Evolutionary conservation across 2,888 invertebrate species (phyloP).

Genomic region (Plagodis dolabraria): DNA sequence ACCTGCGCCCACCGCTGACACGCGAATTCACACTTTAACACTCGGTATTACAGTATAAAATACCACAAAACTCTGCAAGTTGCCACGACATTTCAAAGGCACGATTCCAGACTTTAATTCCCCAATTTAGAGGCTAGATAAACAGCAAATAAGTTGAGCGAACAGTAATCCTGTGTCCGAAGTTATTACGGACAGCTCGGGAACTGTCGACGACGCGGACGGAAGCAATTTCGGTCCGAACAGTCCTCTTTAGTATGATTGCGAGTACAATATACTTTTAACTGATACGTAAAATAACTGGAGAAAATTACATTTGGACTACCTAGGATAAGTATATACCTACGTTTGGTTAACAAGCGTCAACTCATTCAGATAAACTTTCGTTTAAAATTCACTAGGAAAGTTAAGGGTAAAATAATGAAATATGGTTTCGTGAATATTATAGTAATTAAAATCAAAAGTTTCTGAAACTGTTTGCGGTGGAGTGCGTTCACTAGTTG

Average conservation of each 20-base stretch:
- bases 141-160: constrained; percentile 11
- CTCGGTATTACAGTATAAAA: constrained; percentile 23
- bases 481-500: background rate
- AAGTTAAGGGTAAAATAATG: constrained; percentile 15
- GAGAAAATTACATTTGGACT: constrained; percentile 23
- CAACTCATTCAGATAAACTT: too few species aligned
- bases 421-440: constrained; percentile 30
- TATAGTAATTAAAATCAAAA: constrained; percentile 34
- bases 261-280: constrained; percentile 29
- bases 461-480: constrained; percentile 19
- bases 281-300: constrained; percentile 27
- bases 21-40: constrained; percentile 23
- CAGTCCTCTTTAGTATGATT: constrained; percentile 34
- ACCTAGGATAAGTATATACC: too few species aligned
- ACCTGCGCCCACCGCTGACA: constrained; percentile 22
- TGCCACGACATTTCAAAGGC: constrained; percentile 4
- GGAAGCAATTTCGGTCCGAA: constrained; percentile 27
- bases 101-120: constrained; percentile 22
- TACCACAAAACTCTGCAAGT: background rate
- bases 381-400: constrained; percentile 3
- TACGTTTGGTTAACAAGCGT: too few species aligned
- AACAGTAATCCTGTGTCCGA: constrained; percentile 28
- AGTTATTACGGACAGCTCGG: constrained; percentile 30
- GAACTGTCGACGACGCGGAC: constrained; percentile 28
- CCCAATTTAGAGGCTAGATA: constrained; percentile 24